Conservation (phyloP, 2,888 invertebrate species). For the Aquatica leii region DNA sequence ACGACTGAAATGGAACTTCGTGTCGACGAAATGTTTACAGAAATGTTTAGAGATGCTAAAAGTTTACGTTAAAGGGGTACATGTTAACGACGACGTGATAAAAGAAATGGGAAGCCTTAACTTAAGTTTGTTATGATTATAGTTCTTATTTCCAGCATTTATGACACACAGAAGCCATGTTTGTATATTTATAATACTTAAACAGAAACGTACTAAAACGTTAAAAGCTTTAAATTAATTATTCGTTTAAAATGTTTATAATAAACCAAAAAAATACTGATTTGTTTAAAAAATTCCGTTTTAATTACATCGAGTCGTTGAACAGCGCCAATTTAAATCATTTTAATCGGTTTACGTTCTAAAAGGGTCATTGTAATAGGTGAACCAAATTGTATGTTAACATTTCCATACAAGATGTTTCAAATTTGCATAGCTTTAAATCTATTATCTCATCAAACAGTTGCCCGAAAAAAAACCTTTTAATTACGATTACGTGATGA, state of each 20-base stretch:
- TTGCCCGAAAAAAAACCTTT: too few species aligned
- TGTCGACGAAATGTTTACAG: constrained; percentile 34
- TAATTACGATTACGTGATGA: too few species aligned
- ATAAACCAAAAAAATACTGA: too few species aligned
- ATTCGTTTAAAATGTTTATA: background rate
- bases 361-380: too few species aligned
- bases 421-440: too few species aligned
- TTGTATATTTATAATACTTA: background rate
- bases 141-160: constrained; percentile 23
- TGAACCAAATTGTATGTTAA: too few species aligned
- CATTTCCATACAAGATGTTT: too few species aligned
- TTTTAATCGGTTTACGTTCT: too few species aligned
- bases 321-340: too few species aligned
- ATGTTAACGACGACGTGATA: constrained; percentile 27
- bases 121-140: constrained; percentile 30
- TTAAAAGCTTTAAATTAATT: constrained; percentile 1
- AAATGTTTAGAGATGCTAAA: constrained; percentile 24
- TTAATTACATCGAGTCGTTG: too few species aligned
- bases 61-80: constrained; percentile 34
- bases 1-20: constrained; percentile 26
- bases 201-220: constrained; percentile 4
- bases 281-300: too few species aligned
- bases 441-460: too few species aligned
- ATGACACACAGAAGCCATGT: constrained; percentile 9
- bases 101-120: constrained; percentile 24